Percentiles rank a stretch among this genome's conserved stretches.
These are phyloP conservation scores for Hydrophis major DNA, from an alignment of 2,797 vertebrate species.

Conservation along the genomic window DNA sequence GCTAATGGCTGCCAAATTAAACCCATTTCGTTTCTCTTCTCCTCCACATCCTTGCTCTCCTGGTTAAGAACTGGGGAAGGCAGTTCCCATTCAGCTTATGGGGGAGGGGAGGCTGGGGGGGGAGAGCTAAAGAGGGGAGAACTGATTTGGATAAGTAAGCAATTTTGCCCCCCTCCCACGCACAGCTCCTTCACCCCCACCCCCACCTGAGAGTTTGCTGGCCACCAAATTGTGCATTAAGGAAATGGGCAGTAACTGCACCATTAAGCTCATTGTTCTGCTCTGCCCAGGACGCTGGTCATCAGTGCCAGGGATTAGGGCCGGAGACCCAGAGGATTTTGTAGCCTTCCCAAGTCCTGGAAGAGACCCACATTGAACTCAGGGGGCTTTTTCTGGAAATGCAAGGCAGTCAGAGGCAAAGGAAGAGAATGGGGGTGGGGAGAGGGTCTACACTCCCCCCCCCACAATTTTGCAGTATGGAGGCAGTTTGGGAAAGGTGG, in stretches of 20 bases:
- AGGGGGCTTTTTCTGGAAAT: neutral
- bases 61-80: neutral
- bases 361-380: neutral
- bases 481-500: too few relatives aligned
- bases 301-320: neutral
- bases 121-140: too few relatives aligned
- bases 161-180: neutral
- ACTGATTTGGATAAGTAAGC: neutral
- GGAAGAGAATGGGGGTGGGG: neutral
- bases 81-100: too few relatives aligned
- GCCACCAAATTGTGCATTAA: neutral
- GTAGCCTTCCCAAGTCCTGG: neutral
- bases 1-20: slow-evolving; percentile 58
- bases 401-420: neutral
- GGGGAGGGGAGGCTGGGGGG: neutral
- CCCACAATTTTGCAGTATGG: neutral
- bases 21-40: slow-evolving; percentile 29
- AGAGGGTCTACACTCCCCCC: accelerated
- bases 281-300: neutral
- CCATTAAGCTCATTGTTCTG: neutral
- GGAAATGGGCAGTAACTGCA: neutral
- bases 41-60: too few relatives aligned
- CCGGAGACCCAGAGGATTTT: neutral
- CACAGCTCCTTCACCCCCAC: neutral
- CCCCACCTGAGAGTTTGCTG: neutral